Evolutionary conservation across 2,797 vertebrate genomes (phyloP).

Genomic region (Chloroceryle amazona): DNA sequence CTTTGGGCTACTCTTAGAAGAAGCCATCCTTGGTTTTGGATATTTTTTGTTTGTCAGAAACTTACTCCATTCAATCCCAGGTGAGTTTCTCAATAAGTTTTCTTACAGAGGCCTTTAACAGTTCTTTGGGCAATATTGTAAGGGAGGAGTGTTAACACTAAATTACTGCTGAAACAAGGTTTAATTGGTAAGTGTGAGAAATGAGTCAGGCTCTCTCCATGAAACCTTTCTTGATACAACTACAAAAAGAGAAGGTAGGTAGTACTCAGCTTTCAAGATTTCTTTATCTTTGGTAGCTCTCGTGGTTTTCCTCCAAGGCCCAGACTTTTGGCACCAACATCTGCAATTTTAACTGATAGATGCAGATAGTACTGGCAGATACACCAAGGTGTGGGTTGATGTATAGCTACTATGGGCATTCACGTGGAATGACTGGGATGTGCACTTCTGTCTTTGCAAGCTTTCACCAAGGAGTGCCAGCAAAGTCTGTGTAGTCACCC

Average conservation of each 20-base stretch:
- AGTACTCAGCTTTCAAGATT: background rate
- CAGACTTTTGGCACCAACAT: background rate
- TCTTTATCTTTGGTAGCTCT: conserved; percentile 10
- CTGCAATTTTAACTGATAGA: background rate
- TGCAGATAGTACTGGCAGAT: background rate
- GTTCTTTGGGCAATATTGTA: background rate
- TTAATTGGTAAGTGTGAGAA: conserved; percentile 38
- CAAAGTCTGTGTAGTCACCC: background rate
- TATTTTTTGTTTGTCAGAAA: background rate
- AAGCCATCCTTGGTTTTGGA: background rate
- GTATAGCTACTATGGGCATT: background rate
- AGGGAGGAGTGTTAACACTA: background rate
- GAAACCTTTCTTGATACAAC: conserved; percentile 6
- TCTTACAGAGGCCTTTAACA: background rate
- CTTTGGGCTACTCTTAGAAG: background rate
- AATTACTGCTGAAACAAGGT: background rate
- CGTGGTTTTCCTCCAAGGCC: background rate
- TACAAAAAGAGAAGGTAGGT: conserved; percentile 15
- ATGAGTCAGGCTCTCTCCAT: background rate
- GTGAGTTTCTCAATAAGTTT: background rate
- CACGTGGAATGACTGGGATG: background rate
- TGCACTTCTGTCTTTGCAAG: background rate
- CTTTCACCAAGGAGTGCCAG: background rate
- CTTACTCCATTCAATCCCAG: background rate
- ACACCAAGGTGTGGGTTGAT: background rate